Conservation (phyloP, 2,797 vertebrate genomes). For the Dallia pectoralis region DNA sequence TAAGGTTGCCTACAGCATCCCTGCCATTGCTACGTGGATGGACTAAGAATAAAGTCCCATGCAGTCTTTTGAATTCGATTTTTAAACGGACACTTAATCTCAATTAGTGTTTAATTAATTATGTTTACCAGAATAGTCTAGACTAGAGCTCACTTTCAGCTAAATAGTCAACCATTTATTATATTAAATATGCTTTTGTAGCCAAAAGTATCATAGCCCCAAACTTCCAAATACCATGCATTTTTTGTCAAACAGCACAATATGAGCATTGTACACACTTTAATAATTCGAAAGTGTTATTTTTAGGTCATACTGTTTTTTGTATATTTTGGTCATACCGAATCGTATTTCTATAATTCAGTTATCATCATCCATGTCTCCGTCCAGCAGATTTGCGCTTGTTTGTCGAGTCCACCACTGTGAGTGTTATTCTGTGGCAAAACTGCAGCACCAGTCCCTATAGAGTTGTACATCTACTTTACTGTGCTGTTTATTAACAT, state of each 20-base stretch:
- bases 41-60: conserved; percentile 2
- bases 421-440: neutral
- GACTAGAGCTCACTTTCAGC: no score
- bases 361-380: neutral
- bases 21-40: conserved; percentile 1
- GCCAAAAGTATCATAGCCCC: no score
- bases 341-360: neutral
- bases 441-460: neutral
- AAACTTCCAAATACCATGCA: no score
- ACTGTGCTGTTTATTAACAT: neutral
- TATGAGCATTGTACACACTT: no score
- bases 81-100: neutral
- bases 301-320: neutral
- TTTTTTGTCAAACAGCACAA: no score
- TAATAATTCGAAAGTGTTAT: no score
- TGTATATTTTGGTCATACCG: neutral
- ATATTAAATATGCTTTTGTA: no score
- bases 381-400: neutral
- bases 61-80: neutral
- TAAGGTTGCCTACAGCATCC: no score
- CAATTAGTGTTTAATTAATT: neutral
- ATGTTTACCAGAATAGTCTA: neutral
- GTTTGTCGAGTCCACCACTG: neutral
- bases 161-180: no score
- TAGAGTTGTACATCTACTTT: neutral